Conservation (phyloP, 2,113 vertebrate genomes). For the Ceyx cyanopectus region DNA sequence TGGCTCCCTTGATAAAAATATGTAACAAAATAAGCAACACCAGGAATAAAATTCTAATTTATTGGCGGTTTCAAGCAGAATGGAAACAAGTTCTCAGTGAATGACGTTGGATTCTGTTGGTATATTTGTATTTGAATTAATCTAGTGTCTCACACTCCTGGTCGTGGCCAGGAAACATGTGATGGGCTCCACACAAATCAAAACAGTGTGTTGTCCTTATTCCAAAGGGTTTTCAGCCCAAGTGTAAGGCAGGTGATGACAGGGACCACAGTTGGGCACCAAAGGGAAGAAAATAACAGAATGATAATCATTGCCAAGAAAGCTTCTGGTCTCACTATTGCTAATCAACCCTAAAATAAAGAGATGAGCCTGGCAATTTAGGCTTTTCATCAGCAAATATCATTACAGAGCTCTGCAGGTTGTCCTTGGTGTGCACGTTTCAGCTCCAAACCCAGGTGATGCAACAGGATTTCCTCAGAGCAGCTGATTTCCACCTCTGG, state of each 20-base stretch:
- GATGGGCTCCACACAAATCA: background rate
- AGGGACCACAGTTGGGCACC: background rate
- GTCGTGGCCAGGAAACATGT: background rate
- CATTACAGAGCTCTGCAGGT: background rate
- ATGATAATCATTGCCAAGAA: background rate
- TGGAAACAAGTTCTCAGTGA: background rate
- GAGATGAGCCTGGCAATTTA: background rate
- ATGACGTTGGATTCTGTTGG: background rate
- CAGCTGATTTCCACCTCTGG: background rate
- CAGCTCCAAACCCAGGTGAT: background rate
- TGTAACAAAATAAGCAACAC: background rate
- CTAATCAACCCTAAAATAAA: background rate
- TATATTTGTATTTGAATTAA: background rate
- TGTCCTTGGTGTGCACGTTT: background rate
- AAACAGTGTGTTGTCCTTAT: background rate
- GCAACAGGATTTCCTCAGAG: rapidly evolving
- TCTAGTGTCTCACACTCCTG: background rate
- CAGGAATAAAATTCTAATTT: background rate
- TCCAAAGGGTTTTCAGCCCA: background rate
- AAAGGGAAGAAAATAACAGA: background rate
- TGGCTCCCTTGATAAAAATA: conserved; percentile 3
- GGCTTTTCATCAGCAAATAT: background rate
- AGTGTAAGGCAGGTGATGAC: background rate
- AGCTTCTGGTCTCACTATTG: background rate
- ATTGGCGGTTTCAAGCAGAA: background rate